Evolutionary conservation across 2,797 vertebrate species (phyloP), one percentile per base, ranked within the genome.

Genomic region (Parauchenoglanis punctatus): DNA sequence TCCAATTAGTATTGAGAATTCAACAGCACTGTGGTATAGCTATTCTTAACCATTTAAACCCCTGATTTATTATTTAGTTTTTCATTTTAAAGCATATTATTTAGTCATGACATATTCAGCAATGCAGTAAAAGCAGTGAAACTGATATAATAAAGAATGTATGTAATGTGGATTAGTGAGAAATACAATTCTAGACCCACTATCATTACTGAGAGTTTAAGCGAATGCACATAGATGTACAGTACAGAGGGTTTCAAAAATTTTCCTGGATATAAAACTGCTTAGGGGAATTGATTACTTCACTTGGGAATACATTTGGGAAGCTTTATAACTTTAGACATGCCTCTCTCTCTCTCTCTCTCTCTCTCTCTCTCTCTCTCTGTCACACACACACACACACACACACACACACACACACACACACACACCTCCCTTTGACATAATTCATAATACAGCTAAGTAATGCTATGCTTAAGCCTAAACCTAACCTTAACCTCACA

Each of bases 41-140:
- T 56, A 4, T 54, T 78, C 52, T 17, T 28, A 76, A 54, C 46
- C 52, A 10, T n/a, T 31, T 31, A 78, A 78, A 56, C 15, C 15
- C 73, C 15, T 76, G 25, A 76, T 76, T 52, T 52, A 76, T 76
- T 76, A 52, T 76, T 15, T 15, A 76, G 46, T n/a, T 52, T 52
- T 76, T 76, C 6, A 76, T n/a, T 23, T 76, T 54, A n/a, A 76
- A 54, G 25, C 73, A 54, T 52, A 52, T 76, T 54, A 76, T 28
- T 77, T 28, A 54, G n/a, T 77, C 49, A 77, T 54, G 75, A 52
- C 75, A 1, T 52, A 7, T 54, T 77, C 2, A 28, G n/a, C 54
- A 54, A 54, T 77, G 54, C n/a, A 31, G n/a, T 31, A 77, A 46
- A 0, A 28, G 49, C 46, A 49, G 6, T 15, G 25, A 76, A 76